Conservation (phyloP, 35 echinoderm and acorn worm species). For the Hemicentrotus pulcherrimus region DNA sequence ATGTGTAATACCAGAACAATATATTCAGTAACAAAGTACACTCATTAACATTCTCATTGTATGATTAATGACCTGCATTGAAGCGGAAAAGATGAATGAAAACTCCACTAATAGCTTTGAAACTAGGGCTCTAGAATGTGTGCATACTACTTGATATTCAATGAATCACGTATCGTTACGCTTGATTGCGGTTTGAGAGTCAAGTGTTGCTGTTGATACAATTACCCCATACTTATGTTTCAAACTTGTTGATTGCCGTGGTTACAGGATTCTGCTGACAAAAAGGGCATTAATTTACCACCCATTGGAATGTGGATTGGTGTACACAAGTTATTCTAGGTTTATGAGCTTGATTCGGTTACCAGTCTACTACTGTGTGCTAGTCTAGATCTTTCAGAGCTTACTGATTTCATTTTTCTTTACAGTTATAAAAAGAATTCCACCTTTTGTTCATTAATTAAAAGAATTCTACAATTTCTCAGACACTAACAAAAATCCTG, state of each 20-base stretch:
- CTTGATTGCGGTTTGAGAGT: neutral
- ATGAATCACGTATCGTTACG: neutral
- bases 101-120: neutral
- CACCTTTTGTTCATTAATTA: neutral
- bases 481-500: neutral
- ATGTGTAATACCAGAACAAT: neutral
- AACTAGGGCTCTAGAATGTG: neutral
- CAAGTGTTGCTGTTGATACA: constrained; percentile 51
- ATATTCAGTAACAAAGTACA: neutral
- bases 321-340: neutral
- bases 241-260: constrained; percentile 1
- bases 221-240: constrained; percentile 32
- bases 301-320: constrained; percentile 38
- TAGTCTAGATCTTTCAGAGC: neutral
- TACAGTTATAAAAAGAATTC: neutral
- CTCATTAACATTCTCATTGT: neutral
- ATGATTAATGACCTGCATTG: neutral
- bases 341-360: neutral
- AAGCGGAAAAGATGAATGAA: neutral
- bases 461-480: neutral
- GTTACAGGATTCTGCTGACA: constrained; percentile 31
- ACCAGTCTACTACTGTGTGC: neutral
- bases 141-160: neutral
- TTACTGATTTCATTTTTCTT: neutral
- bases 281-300: constrained; percentile 47